A percentile compares a stretch with the other conserved stretches of the same genome.
Evolutionary conservation across 2,113 vertebrate species (phyloP).

Genomic region (Zosterops japonicus): DNA sequence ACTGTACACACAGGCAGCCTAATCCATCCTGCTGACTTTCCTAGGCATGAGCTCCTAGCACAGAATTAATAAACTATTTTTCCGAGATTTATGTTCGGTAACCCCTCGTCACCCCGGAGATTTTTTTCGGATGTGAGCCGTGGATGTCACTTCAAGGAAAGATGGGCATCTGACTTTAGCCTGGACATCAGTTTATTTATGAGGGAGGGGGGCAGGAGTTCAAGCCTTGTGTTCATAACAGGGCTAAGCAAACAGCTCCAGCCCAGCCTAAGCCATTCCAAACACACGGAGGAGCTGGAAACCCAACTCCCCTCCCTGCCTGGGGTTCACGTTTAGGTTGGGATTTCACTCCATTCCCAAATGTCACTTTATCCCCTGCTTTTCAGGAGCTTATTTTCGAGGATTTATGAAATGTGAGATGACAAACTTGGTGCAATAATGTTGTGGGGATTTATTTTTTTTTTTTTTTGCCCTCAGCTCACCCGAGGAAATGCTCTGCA

Average conservation of each 20-base stretch:
- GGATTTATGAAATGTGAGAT: constrained; percentile 70
- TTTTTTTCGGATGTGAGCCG: constrained; percentile 43
- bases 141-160: constrained; percentile 64
- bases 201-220: constrained; percentile 63
- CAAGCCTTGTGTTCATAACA: constrained; percentile 43
- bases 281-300: constrained; percentile 38
- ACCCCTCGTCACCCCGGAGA: constrained; percentile 48
- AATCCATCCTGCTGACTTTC: constrained; percentile 43
- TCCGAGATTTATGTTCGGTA: constrained; percentile 8
- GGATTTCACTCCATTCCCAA: constrained; percentile 42
- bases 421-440: constrained; percentile 26
- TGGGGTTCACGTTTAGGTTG: constrained; percentile 46
- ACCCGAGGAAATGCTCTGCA: constrained; percentile 39
- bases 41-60: constrained; percentile 5
- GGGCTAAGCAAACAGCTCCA: constrained; percentile 61
- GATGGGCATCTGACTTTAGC: constrained; percentile 46
- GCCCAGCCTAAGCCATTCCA: constrained; percentile 56
- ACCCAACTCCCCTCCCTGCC: constrained; percentile 35
- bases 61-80: constrained; percentile 44
- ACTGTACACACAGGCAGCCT: constrained; percentile 34
- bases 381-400: constrained; percentile 71
- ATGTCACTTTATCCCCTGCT: constrained; percentile 48
- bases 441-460: background rate
- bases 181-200: constrained; percentile 46
- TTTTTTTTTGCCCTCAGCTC: constrained; percentile 33